Evolutionary conservation across 2,113 vertebrate species (phyloP), one percentile per base, ranked within the genome.

Genomic region (Myxocyprinus asiaticus): DNA sequence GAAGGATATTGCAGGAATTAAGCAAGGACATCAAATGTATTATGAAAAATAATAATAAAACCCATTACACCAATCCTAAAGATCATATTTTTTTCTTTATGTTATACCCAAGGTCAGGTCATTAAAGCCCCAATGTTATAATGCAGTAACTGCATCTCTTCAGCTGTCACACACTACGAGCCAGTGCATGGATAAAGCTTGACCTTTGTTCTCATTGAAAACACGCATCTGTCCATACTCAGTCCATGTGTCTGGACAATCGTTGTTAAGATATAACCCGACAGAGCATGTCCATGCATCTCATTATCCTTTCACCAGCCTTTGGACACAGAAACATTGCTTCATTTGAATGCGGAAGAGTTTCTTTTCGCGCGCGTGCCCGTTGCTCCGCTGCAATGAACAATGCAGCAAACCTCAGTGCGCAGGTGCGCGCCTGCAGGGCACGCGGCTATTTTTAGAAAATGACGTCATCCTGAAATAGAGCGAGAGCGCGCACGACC

Each of bases 401-500:
- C 87, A 93, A 83, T 94, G 93, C 94, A 93, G 90, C 89, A 94
- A n/a, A 71, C 78, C 51, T 0, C 66, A 90, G 15, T 45, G 93
- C 94, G 94, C 94, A 88, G 82, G 92, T 92, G 93, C 89, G 6
- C 12, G 86, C 79, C 68, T 67, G 75, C 82, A 22, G 81, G 73
- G 56, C 11, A 2, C 17, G 8, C 2, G 65, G 84, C 91, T 95
- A 95, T 95, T 94, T 94, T 93, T 95, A 94, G 94, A 84, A 93
- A 89, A 83, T 95, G 94, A 96, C 95, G 94, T 95, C 94, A 96
- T 85, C 94, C 89, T 92, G 83, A 95, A 94, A 94, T 92, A 93
- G 77, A 89, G 82, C 86, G 78, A 80, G 86, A 85, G 81, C 70
- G 22, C 22, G 22, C 22, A 79, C 81, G 7, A 89, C 83, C 71